Evolutionary conservation across 2,113 vertebrate genomes (phyloP), one percentile per base, ranked within the genome.

Genomic region (Dinomys branickii): DNA sequence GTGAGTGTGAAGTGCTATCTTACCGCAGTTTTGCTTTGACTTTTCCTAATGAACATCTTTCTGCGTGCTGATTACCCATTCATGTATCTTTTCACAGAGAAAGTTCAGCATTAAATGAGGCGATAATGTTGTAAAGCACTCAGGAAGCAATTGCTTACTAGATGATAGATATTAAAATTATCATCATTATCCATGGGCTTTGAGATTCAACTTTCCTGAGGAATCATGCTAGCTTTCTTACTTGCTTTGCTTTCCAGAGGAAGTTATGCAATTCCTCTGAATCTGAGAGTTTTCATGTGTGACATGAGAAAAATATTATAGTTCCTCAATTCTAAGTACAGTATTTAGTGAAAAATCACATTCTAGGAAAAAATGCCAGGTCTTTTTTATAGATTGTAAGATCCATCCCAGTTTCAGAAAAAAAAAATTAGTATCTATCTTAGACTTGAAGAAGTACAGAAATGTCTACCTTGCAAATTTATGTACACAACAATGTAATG

Each of bases 401-500:
- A 89, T 56, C 17, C 26, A 87, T 84, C 50, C 12, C 56, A 56
- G 41, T 90, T 96, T 92, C 81, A 81, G 88, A 94, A 77, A 69
- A 54, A 50, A 73, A 85, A 52, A 87, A 41, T 54, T n/a, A 82
- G 81, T 38, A 41, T 67, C 16, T 16, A 59, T n/a, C 17, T 88
- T 94, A 91, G 52, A 86, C n/a, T 35, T 87, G 69, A 81, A 75
- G 69, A 92, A 93, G 85, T 84, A 56, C 11, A 95, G 69, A 88
- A 41, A 50, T 93, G 33, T 33, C 71, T 91, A 56, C 17, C 61
- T 93, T 88, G 67, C 28, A 58, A 90, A 86, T 61, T 41, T 93
- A 10, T 59, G 38, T 50, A 96, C 63, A 63, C 19, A 50, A 20
- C 44, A 19, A 88, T 26, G 8, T 93, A 82, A 71, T 41, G 33